Conservation (phyloP, 2,113 vertebrate genomes). For the Microcebus ravelobensis region DNA sequence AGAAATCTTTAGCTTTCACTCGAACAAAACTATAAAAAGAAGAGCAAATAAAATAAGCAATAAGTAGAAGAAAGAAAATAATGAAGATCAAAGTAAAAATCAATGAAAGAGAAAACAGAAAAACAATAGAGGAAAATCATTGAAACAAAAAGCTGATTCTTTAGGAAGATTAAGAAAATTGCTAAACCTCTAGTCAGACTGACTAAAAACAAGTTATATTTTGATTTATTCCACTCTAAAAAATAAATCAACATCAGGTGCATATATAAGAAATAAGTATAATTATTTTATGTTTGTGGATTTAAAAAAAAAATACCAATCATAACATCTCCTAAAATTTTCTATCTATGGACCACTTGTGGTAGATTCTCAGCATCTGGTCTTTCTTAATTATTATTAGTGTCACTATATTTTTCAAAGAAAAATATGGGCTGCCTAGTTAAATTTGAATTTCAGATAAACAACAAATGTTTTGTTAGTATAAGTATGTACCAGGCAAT, state of each 20-base stretch:
- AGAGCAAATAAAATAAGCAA: not conserved
- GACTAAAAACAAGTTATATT: not conserved
- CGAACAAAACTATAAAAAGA: not conserved
- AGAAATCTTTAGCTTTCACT: not conserved
- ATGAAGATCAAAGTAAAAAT: not conserved
- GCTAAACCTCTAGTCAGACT: not conserved
- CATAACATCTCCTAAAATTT: not conserved
- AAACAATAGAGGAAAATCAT: not conserved
- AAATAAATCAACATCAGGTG: not conserved
- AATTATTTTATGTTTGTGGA: not conserved
- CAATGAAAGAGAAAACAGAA: not conserved
- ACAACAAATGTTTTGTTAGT: not conserved
- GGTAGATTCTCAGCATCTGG: not conserved
- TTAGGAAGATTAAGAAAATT: not conserved
- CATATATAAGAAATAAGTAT: not conserved
- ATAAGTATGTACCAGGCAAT: not conserved
- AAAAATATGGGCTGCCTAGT: not conserved
- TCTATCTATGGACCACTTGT: not conserved
- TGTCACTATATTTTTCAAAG: not conserved
- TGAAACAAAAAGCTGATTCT: not conserved
- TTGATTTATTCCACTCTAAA: not conserved
- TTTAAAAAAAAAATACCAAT: not conserved
- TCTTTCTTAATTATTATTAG: not conserved
- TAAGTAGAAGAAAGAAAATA: not conserved
- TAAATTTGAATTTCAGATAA: not conserved